Evolutionary conservation across 2,113 vertebrate species (phyloP), one percentile per base, ranked within the genome.

Genomic region (Lontra canadensis): DNA sequence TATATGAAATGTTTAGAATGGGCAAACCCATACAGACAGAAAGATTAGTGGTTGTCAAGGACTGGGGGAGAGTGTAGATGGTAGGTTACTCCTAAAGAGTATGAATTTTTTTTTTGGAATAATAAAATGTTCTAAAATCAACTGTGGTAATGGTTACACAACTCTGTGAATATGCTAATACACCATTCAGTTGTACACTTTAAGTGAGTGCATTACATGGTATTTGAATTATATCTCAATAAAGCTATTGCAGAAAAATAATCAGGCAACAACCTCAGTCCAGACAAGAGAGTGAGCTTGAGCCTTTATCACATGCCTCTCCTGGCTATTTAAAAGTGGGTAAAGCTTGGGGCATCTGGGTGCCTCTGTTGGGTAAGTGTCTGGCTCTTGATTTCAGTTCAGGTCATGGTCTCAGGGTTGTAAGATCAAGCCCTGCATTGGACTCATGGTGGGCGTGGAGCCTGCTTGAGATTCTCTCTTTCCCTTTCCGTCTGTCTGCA

Each of bases 81-180:
- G 55, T 87, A 7, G 17, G 18, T 89, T 36, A 83, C 34, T 59
- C 34, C 49, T 55, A 55, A 36, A 55, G 1, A 20, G n/a, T n/a
- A 65, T 4, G 6, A 80, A 42, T 42, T 80, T 94, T 67, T 42
- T 73, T 42, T 94, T 49, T 2, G 21, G 14, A 3, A 14, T 74
- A 25, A 83, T 63, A 31, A 91, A 85, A 74, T 95, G 23, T 85
- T 80, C 63, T 88, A 89, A 92, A 74, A 92, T 74, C 23, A 42
- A 47, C 44, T 80, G 21, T 65, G 52, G 14, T 69, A 34, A 69
- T 65, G 44, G n/a, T 63, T 88, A n/a, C 17, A 69, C 49, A 88
- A 69, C 7, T 80, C 73, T 63, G 69, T 76, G 18, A 89, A 65
- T 78, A 92, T 42, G 69, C 78, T 92, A 76, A 82, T 31, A 95